These are phyloP conservation scores for Aspidiotus rigidus DNA, from an alignment of 2,888 invertebrate genomes.

Conservation along the genomic window DNA sequence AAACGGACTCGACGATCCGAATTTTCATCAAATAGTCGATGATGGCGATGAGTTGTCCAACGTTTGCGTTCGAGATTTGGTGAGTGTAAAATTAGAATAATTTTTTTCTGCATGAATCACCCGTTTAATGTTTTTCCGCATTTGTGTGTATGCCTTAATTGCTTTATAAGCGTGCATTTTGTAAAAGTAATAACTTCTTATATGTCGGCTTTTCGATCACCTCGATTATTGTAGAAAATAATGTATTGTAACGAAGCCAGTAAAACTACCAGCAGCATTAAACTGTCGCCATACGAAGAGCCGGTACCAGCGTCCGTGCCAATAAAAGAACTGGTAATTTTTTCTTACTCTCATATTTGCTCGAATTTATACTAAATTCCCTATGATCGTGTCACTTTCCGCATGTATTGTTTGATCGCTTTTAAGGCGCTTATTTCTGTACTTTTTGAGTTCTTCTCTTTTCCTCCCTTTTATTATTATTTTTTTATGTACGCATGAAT, in stretches of 20 bases:
- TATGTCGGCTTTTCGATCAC: conserved; percentile 35
- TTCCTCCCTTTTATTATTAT: not conserved
- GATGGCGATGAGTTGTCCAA: conserved; percentile 51
- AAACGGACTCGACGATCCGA: conserved; percentile 24
- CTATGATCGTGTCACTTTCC: too few species aligned
- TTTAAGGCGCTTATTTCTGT: not conserved
- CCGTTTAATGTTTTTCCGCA: not conserved
- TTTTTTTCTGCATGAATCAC: not conserved
- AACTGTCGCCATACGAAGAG: conserved; percentile 38
- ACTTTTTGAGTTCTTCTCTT: not conserved
- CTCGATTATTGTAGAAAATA: conserved; percentile 40
- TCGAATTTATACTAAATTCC: not conserved
- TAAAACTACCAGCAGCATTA: conserved; percentile 38
- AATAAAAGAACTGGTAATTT: conserved; percentile 48
- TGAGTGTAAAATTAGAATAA: conserved; percentile 44
- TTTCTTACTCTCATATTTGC: conserved; percentile 20
- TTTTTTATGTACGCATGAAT: not conserved
- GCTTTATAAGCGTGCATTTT: not conserved
- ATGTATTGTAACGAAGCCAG: conserved; percentile 41
- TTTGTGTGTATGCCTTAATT: conserved; percentile 1
- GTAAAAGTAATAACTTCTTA: conserved; percentile 27
- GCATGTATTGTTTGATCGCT: too few species aligned
- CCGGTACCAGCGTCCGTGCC: conserved; percentile 47
- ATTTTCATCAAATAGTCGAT: conserved; percentile 30
- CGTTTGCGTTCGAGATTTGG: conserved; percentile 56